phyloP scores from a whole-genome alignment of 2,113 vertebrate species.

The Amazona guildingii region DNA sequence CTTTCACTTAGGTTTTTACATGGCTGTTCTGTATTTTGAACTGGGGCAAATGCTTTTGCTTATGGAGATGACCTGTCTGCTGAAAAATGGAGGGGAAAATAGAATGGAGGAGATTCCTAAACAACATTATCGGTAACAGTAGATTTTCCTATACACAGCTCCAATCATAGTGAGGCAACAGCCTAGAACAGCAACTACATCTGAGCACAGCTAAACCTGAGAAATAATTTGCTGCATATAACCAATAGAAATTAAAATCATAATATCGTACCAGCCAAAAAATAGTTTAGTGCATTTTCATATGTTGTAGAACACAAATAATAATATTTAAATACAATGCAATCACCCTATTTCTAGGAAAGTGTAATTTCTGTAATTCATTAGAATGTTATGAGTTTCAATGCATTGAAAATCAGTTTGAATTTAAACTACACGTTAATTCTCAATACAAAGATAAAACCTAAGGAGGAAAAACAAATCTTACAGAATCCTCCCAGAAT shows the following conservation, averaged over 20 bases:
- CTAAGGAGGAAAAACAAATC: conserved; percentile 19
- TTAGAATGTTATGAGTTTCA: background rate
- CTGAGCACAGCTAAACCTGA: background rate
- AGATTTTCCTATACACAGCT: background rate
- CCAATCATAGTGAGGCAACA: background rate
- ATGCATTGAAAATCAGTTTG: background rate
- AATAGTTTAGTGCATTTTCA: background rate
- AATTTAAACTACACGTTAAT: conserved; percentile 1
- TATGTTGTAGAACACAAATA: background rate
- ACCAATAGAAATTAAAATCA: background rate
- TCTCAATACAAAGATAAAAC: conserved; percentile 7
- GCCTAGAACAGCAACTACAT: background rate
- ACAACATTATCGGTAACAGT: background rate
- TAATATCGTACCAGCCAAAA: background rate
- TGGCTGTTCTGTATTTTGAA: background rate
- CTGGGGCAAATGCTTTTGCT: background rate
- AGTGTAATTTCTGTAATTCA: background rate
- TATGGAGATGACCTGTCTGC: background rate
- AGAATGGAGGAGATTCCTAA: background rate
- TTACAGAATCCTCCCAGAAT: background rate
- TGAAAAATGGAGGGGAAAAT: background rate
- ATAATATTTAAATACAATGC: background rate
- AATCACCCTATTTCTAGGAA: background rate
- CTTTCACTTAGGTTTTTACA: background rate
- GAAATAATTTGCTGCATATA: background rate